phyloP scores from a whole-genome alignment of 2,888 invertebrate species.

The Nemoura dubitans region DNA sequence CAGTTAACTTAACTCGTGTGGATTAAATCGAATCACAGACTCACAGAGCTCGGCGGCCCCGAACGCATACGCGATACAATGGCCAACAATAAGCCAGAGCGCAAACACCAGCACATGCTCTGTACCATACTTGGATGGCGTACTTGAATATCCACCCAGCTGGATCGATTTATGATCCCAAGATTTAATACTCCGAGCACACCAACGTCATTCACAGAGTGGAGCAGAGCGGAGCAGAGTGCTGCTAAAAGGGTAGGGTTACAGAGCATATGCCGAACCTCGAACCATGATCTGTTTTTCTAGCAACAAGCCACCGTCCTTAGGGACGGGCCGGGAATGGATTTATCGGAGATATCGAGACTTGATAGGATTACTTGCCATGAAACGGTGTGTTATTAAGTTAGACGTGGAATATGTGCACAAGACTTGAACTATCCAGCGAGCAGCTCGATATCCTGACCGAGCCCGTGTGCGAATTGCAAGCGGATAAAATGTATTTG shows the following conservation, averaged over 20 bases:
- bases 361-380: constrained; percentile 12
- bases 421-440: neutral
- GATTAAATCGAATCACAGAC: neutral
- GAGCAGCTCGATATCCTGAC: neutral
- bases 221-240: no score
- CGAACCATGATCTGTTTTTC: neutral
- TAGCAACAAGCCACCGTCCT: neutral
- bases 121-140: neutral
- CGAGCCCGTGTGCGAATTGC: neutral
- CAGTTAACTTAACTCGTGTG: constrained; percentile 7
- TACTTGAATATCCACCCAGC: neutral
- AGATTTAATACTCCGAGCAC: neutral
- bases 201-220: neutral
- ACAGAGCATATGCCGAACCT: neutral
- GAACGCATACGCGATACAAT: neutral
- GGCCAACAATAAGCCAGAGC: neutral
- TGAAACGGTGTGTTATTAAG: constrained; percentile 7
- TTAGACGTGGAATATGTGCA: neutral
- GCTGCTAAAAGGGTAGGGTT: neutral
- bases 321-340: neutral
- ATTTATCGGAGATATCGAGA: constrained; percentile 4
- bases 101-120: neutral
- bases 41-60: neutral
- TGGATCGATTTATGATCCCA: neutral
- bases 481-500: neutral